phyloP scores from a whole-genome alignment of 2,888 invertebrate species.

The Lasioglossum zephyrum region DNA sequence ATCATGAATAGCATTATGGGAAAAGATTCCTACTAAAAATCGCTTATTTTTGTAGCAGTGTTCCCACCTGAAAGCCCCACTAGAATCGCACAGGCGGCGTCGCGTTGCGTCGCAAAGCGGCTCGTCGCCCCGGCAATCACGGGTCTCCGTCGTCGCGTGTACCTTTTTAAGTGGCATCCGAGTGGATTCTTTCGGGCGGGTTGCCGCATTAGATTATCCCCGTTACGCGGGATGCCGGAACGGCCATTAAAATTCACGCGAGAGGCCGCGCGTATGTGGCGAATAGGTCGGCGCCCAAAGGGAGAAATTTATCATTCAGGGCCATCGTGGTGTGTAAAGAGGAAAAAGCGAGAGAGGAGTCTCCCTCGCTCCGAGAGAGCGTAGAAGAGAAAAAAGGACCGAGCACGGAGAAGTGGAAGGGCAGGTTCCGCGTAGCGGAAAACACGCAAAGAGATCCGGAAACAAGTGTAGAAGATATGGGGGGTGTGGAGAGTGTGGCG shows the following conservation, averaged over 20 bases:
- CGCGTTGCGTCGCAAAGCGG: not conserved
- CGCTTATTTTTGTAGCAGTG: not conserved
- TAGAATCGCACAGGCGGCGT: not conserved
- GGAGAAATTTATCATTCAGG: constrained; percentile 59
- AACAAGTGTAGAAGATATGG: not conserved
- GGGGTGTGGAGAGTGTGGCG: too few species aligned
- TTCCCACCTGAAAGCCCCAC: not conserved
- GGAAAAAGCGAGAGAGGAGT: not conserved
- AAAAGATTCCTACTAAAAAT: constrained; percentile 6
- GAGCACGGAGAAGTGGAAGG: not conserved
- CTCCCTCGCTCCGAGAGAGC: not conserved
- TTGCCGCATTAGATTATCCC: constrained; percentile 36
- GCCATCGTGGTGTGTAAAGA: constrained; percentile 37
- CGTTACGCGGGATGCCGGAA: constrained; percentile 1
- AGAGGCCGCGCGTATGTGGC: constrained; percentile 35
- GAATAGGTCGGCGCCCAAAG: constrained; percentile 48
- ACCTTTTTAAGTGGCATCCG: constrained; percentile 18
- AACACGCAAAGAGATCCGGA: not conserved
- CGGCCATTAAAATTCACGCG: constrained; percentile 58
- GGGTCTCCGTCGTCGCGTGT: not conserved
- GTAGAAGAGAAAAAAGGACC: not conserved
- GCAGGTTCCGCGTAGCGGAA: not conserved
- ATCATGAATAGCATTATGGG: too few species aligned
- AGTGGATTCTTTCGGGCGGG: constrained; percentile 12
- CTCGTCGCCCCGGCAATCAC: constrained; percentile 18